Conservation (phyloP, 2,113 vertebrate species). For the Halcyon malimbica region DNA sequence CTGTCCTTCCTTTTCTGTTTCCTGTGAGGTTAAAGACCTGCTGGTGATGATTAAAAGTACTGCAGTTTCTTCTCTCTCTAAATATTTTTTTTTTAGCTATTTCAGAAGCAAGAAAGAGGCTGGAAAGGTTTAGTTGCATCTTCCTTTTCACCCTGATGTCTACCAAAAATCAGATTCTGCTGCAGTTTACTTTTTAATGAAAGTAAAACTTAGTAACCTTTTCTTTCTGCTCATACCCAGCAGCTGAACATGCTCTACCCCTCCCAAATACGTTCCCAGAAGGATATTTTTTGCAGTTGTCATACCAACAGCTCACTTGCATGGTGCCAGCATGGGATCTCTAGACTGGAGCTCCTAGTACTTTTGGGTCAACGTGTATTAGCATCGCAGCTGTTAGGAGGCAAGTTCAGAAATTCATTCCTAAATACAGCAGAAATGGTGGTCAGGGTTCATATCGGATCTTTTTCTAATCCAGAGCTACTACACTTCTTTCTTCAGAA, state of each 20-base stretch:
- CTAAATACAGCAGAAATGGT: neutral
- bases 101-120: slow-evolving; percentile 9
- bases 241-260: neutral
- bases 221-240: neutral
- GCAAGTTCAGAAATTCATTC: neutral
- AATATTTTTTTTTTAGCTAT: neutral
- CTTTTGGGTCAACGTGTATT: neutral
- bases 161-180: slow-evolving; percentile 1
- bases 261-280: neutral
- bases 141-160: slow-evolving; percentile 29
- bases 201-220: neutral
- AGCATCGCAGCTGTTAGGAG: neutral
- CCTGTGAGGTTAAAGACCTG: slow-evolving; percentile 63
- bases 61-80: slow-evolving; percentile 28
- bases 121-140: slow-evolving; percentile 24
- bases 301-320: neutral
- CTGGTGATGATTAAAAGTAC: slow-evolving; percentile 62
- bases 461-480: neutral
- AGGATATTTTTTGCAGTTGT: neutral
- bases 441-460: neutral
- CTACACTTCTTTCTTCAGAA: neutral
- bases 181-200: neutral
- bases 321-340: neutral
- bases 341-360: neutral
- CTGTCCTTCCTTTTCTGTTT: slow-evolving; percentile 61